Percentiles rank a stretch among this genome's conserved stretches.
Evolutionary conservation across 2,797 vertebrate genomes (phyloP).

Genomic region (Gouania willdenowi): DNA sequence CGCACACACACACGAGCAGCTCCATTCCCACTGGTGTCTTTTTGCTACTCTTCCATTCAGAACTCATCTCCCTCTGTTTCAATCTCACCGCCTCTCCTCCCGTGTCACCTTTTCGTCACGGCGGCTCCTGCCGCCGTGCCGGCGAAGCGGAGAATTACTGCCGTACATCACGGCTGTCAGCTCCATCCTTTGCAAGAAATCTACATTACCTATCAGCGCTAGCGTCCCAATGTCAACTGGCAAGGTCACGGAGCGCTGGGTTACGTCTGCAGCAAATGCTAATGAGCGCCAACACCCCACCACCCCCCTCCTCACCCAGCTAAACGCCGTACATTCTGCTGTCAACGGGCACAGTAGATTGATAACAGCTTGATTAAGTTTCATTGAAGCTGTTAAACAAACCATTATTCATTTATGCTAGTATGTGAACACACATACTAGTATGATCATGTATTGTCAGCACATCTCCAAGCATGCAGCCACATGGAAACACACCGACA

Average conservation of each 20-base stretch:
- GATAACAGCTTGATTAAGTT: conserved; percentile 35
- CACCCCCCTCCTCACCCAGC: not conserved
- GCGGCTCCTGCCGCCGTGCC: conserved; percentile 34
- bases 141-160: conserved; percentile 54
- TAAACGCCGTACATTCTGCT: conserved; percentile 15
- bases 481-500: not conserved
- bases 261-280: conserved; percentile 38
- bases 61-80: conserved; percentile 22
- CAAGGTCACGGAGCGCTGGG: conserved; percentile 46
- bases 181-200: conserved; percentile 48
- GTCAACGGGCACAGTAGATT: conserved; percentile 30
- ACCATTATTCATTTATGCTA: conserved; percentile 24
- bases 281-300: conserved; percentile 23
- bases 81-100: conserved; percentile 12
- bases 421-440: conserved; percentile 25
- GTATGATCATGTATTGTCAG: conserved; percentile 33
- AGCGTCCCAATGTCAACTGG: conserved; percentile 18
- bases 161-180: conserved; percentile 60
- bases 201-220: conserved; percentile 31
- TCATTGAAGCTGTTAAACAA: conserved; percentile 42
- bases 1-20: conserved; percentile 1
- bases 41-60: conserved; percentile 11
- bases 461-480: conserved; percentile 16
- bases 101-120: conserved; percentile 38
- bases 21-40: conserved; percentile 17